Evolutionary conservation across 1,140 invertebrate genomes (phyloP), one percentile per base, ranked within the genome.

Genomic region (Panulirus ornatus): DNA sequence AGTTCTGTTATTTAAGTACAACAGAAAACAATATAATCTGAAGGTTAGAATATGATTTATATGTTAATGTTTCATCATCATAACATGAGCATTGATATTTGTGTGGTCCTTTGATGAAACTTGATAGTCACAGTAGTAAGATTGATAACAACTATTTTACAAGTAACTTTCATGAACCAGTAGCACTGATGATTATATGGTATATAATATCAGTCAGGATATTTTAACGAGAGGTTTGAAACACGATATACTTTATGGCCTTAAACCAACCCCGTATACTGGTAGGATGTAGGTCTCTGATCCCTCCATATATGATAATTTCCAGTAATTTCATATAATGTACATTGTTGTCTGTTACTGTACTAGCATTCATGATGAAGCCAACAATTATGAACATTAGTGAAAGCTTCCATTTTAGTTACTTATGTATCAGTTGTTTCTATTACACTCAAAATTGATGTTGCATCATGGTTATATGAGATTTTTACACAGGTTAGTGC

Each of bases 221-320:
- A 22, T 22, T 5, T 58, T 19, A 19, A 58, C 54, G 54, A 58
- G 54, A 58, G 54, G 54, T 16, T 58, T 19, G 14, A 22, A 58
- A 58, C 54, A 58, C 16, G n/a, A 19, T 58, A 22, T 22, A 58
- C n/a, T n/a, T n/a, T 58, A 58, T 14, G 5, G 54, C 54, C 11
- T 58, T 58, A 58, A 58, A 58, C 54, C 54, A 58, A 22, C 54
- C 54, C n/a, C n/a, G 54, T 58, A 58, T 58, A 58, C 19, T 58
- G 1, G 11, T 58, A 58, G 19, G 11, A 58, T 58, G 19, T 58
- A 58, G 54, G 19, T 22, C 19, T 58, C 54, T 22, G 19, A 3
- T 58, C 54, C 54, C 54, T 58, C 54, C 54, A 14, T 19, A 14
- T 58, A 58, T 14, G 19, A 58, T 19, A 58, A 58, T 22, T 14